Evolutionary conservation across 2,888 invertebrate genomes (phyloP).

Genomic region (Amorpha juglandis): DNA sequence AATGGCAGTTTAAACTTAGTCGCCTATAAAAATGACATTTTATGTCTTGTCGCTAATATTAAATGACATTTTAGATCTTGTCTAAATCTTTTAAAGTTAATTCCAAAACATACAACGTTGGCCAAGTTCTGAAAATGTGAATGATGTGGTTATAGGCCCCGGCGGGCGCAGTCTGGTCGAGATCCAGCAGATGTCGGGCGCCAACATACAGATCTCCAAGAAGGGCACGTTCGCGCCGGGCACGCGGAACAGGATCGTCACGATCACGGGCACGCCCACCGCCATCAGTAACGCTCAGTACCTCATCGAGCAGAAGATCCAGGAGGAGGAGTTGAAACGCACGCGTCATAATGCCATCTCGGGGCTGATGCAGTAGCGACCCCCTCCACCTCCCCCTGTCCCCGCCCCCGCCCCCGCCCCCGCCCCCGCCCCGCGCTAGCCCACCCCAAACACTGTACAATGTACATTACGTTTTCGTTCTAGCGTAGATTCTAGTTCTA

Average conservation of each 20-base stretch:
- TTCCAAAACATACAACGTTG: no score
- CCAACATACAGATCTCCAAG: slow-evolving; percentile 99
- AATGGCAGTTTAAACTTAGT: neutral
- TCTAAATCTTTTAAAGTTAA: no score
- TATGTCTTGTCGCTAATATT: no score
- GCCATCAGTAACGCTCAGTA: slow-evolving; percentile 96
- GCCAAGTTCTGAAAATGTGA: neutral
- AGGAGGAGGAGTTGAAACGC: slow-evolving; percentile 97
- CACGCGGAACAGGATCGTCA: slow-evolving; percentile 98
- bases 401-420: slow-evolving; percentile 12
- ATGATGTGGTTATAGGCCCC: slow-evolving; percentile 85
- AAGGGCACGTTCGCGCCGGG: slow-evolving; percentile 99
- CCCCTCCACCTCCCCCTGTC: slow-evolving; percentile 12
- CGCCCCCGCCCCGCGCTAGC: slow-evolving; percentile 20
- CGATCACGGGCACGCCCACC: slow-evolving; percentile 95
- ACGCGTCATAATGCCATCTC: slow-evolving; percentile 94
- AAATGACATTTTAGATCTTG: no score
- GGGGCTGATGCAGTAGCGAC: slow-evolving; percentile 87
- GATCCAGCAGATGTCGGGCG: slow-evolving; percentile 98
- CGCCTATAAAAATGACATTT: neutral
- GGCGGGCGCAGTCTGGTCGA: slow-evolving; percentile 98
- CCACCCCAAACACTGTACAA: slow-evolving; percentile 15
- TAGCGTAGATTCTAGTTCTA: slow-evolving; percentile 52
- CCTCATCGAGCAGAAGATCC: slow-evolving; percentile 98
- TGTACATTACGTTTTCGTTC: slow-evolving; percentile 31